Percentiles rank a stretch among this genome's conserved stretches.
phyloP scores from a whole-genome alignment of 2,113 vertebrate genomes.

The Grammomys dolichurus region DNA sequence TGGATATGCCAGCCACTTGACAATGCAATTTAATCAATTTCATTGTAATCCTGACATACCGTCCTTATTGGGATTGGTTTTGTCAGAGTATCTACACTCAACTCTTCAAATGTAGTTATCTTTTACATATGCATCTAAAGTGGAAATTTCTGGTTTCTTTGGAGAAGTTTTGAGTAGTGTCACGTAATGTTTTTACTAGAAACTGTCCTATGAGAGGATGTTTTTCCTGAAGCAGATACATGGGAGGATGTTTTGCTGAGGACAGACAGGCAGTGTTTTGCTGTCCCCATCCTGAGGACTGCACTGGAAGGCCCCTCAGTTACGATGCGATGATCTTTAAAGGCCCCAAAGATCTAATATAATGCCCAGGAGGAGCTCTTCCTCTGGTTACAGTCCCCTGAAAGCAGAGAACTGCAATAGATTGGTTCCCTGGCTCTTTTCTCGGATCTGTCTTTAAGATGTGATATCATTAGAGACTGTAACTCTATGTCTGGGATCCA shows the following conservation, averaged over 20 bases:
- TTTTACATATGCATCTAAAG: neutral
- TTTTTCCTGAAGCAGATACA: too few species aligned
- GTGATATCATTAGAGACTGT: neutral
- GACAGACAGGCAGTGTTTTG: too few species aligned
- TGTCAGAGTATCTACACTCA: neutral
- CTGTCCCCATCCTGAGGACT: too few species aligned
- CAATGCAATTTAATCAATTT: slow-evolving; percentile 30
- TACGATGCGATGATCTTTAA: neutral
- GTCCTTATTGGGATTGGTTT: slow-evolving; percentile 21
- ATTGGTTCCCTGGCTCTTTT: neutral
- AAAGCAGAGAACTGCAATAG: neutral
- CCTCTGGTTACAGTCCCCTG: neutral
- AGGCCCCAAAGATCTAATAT: too few species aligned
- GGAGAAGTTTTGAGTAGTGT: too few species aligned
- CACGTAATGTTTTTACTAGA: too few species aligned
- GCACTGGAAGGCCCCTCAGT: too few species aligned
- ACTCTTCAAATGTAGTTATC: neutral
- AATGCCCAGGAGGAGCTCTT: neutral
- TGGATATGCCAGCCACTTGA: slow-evolving; percentile 16
- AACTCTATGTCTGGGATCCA: neutral
- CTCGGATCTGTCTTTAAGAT: neutral
- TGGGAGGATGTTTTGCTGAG: too few species aligned
- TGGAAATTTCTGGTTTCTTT: too few species aligned
- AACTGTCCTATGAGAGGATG: too few species aligned
- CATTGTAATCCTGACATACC: neutral